These are phyloP conservation scores for Botrylloides violaceus DNA, from an alignment of 23 tunicate genomes.

Conservation along the genomic window DNA sequence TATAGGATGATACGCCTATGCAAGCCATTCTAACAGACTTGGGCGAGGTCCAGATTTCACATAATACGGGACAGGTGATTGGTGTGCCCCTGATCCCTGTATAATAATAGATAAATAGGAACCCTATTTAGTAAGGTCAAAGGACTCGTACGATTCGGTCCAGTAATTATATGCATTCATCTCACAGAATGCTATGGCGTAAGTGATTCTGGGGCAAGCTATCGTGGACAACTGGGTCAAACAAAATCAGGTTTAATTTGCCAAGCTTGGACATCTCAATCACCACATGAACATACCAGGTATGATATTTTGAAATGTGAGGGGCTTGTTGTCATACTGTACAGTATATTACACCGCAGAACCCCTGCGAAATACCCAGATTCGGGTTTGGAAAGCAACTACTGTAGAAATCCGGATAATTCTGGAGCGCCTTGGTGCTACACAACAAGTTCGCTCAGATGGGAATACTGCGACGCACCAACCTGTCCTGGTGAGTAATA, in stretches of 20 bases:
- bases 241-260: not conserved
- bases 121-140: too few relatives aligned
- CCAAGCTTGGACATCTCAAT: not conserved
- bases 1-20: too few relatives aligned
- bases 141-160: too few relatives aligned
- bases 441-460: slow-evolving; percentile 15
- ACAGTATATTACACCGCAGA: not conserved
- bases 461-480: not conserved
- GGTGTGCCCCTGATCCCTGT: too few relatives aligned
- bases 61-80: too few relatives aligned
- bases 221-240: not conserved
- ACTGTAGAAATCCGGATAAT: slow-evolving; percentile 29
- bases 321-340: not conserved
- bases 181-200: not conserved
- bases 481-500: not conserved
- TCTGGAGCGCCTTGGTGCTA: slow-evolving; percentile 27
- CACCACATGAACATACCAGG: slow-evolving; percentile 13
- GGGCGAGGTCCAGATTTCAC: too few relatives aligned
- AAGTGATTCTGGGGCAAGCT: slow-evolving; percentile 3
- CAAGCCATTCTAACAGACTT: too few relatives aligned
- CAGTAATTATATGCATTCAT: too few relatives aligned
- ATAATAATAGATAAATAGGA: too few relatives aligned
- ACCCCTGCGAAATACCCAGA: not conserved
- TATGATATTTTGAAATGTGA: not conserved
- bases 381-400: not conserved